A percentile compares a stretch with the other conserved stretches of the same genome.
Evolutionary conservation across 1,140 invertebrate genomes (phyloP).

Genomic region (Zaprionus tsacasi): DNA sequence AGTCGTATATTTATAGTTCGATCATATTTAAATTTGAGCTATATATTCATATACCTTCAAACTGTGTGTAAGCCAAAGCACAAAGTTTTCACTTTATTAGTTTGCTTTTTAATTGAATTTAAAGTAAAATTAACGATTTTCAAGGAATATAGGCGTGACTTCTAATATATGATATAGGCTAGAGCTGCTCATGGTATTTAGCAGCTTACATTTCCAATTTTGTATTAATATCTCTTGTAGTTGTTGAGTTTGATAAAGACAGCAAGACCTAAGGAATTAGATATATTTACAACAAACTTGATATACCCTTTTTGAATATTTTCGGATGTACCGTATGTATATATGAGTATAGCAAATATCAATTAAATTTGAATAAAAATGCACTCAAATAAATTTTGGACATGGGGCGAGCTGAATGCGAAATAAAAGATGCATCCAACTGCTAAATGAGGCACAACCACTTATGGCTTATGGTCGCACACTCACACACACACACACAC

Average conservation of each 20-base stretch:
- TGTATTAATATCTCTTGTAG: neutral
- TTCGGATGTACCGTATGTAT: neutral
- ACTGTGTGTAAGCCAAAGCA: too few relatives aligned
- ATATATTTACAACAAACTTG: neutral
- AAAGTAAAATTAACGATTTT: too few relatives aligned
- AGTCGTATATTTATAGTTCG: too few relatives aligned
- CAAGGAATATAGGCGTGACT: too few relatives aligned
- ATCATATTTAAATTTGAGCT: too few relatives aligned
- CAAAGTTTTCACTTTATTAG: too few relatives aligned
- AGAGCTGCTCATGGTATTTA: too few relatives aligned
- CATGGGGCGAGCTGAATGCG: neutral
- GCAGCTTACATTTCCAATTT: neutral
- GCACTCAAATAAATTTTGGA: conserved; percentile 60
- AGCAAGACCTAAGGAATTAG: neutral
- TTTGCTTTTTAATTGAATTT: too few relatives aligned
- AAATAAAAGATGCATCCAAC: conserved; percentile 59
- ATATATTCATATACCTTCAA: too few relatives aligned
- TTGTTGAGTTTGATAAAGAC: neutral
- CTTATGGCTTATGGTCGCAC: conserved; percentile 42
- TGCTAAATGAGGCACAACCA: conserved; percentile 69
- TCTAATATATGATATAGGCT: too few relatives aligned
- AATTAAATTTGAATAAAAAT: conserved; percentile 81
- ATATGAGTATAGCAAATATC: conserved; percentile 40
- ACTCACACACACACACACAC: conserved; percentile 20
- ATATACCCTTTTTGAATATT: neutral